phyloP scores from a whole-genome alignment of 2,888 invertebrate genomes.

The Habrosyne pyritoides region DNA sequence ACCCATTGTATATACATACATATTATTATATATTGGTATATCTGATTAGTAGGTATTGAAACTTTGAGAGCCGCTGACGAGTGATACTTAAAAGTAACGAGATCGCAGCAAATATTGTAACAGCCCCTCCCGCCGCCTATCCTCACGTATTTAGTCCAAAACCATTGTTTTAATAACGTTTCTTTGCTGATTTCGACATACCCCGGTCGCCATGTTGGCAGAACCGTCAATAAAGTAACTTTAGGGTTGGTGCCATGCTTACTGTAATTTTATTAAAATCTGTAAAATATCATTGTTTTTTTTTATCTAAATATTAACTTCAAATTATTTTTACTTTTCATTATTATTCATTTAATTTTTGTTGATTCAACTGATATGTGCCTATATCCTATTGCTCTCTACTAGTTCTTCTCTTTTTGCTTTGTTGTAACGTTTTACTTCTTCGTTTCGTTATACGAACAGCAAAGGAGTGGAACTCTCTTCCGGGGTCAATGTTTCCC shows the following conservation, averaged over 20 bases:
- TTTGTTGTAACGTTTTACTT: too few species aligned
- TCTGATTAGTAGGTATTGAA: constrained; percentile 43
- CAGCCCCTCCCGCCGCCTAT: constrained; percentile 53
- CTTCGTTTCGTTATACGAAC: too few species aligned
- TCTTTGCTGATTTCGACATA: constrained; percentile 61
- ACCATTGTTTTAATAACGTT: constrained; percentile 69
- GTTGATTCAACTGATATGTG: too few species aligned
- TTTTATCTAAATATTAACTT: too few species aligned
- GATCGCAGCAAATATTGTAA: constrained; percentile 81
- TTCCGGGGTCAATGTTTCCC: too few species aligned
- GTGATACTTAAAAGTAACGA: constrained; percentile 83
- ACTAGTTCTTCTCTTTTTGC: too few species aligned
- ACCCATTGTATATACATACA: too few species aligned
- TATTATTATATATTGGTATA: too few species aligned
- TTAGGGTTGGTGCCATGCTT: constrained; percentile 10
- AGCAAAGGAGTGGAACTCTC: too few species aligned
- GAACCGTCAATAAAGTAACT: constrained; percentile 29
- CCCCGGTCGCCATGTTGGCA: constrained; percentile 18
- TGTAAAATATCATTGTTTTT: not conserved
- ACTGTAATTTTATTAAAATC: constrained; percentile 4
- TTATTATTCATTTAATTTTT: too few species aligned
- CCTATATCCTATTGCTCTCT: too few species aligned
- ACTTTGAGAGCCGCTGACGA: constrained; percentile 62
- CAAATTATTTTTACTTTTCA: too few species aligned
- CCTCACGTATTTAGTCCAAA: constrained; percentile 53